Evolutionary conservation across 2,797 vertebrate species (phyloP).

Genomic region (Rhyacichthys aspro): DNA sequence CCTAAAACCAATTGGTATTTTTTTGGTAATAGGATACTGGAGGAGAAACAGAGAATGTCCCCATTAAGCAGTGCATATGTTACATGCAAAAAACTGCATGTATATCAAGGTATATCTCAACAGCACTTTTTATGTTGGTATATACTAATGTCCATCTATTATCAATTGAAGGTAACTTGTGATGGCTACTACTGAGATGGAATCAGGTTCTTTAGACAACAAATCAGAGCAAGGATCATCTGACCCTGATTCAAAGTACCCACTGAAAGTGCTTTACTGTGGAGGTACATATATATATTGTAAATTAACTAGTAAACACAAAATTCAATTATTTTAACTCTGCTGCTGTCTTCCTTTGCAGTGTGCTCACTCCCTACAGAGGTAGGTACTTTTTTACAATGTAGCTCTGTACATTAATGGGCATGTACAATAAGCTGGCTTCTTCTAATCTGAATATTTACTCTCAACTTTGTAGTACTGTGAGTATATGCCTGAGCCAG

Average conservation of each 20-base stretch:
- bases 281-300: slow-evolving; percentile 81
- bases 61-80: too few species aligned
- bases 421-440: neutral
- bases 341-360: slow-evolving; percentile 54
- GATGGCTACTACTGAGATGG: slow-evolving; percentile 91
- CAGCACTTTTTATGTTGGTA: too few species aligned
- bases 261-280: slow-evolving; percentile 94
- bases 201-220: slow-evolving; percentile 83
- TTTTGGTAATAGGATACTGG: too few species aligned
- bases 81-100: too few species aligned
- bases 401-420: neutral
- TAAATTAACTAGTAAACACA: neutral
- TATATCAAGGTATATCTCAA: too few species aligned
- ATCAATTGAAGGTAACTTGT: slow-evolving; percentile 59
- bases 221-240: slow-evolving; percentile 80
- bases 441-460: neutral
- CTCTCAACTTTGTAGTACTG: slow-evolving; percentile 86
- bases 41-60: too few species aligned
- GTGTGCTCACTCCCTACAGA: slow-evolving; percentile 97
- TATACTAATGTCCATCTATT: neutral
- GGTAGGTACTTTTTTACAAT: slow-evolving; percentile 77
- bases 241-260: slow-evolving; percentile 85
- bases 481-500: slow-evolving; percentile 98
- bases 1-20: too few species aligned
- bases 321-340: neutral